phyloP scores from a whole-genome alignment of 2,113 vertebrate genomes.

The Sporophila hypoxantha region DNA sequence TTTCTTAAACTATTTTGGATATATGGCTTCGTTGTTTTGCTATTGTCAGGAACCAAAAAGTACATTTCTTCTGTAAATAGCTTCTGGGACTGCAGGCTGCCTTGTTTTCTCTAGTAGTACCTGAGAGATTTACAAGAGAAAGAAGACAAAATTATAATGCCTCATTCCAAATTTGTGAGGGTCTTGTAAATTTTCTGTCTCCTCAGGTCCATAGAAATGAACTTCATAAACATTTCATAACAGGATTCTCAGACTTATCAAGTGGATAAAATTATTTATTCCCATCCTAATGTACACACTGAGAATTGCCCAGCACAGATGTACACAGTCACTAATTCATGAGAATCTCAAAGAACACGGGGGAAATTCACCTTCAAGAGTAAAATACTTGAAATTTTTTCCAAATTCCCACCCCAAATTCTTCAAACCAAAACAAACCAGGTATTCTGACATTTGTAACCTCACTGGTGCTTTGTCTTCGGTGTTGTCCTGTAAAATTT shows the following conservation, averaged over 20 bases:
- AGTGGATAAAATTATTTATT: not conserved
- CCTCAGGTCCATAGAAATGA: not conserved
- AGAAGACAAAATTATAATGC: not conserved
- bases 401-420: not conserved
- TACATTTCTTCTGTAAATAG: not conserved
- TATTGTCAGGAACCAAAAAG: not conserved
- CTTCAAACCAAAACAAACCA: not conserved
- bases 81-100: not conserved
- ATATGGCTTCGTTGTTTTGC: not conserved
- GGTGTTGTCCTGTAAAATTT: not conserved
- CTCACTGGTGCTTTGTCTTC: not conserved
- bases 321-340: rapidly evolving
- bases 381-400: not conserved
- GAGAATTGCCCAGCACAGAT: not conserved
- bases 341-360: not conserved
- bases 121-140: not conserved
- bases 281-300: not conserved
- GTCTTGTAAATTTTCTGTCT: not conserved
- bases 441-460: not conserved
- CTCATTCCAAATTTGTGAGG: not conserved
- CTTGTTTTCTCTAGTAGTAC: not conserved
- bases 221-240: not conserved
- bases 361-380: not conserved
- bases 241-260: not conserved
- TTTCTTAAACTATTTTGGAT: not conserved